Conservation (phyloP, 2,888 invertebrate species). For the Acholoe squamosa region DNA sequence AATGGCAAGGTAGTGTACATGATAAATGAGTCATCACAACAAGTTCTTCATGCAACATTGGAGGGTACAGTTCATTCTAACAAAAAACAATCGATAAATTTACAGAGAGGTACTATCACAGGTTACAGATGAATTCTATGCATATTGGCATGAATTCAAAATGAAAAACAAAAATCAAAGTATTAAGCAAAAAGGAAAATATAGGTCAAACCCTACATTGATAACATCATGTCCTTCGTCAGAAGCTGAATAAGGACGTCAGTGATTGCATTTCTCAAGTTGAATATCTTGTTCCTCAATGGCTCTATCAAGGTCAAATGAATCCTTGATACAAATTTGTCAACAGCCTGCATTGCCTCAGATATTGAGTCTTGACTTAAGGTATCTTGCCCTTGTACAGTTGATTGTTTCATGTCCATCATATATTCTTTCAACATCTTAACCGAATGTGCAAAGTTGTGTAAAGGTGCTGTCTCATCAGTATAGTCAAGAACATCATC, state of each 20-base stretch:
- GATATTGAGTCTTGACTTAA: neutral
- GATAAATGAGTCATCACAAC: no score
- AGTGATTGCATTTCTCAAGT: neutral
- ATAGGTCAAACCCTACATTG: neutral
- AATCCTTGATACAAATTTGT: neutral
- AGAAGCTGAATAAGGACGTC: neutral
- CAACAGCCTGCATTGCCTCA: neutral
- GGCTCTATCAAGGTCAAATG: neutral
- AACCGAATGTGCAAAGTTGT: neutral
- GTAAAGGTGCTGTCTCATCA: neutral
- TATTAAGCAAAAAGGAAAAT: no score
- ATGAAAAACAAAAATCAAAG: no score
- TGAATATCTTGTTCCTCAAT: neutral
- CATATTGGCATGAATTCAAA: no score
- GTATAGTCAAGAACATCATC: neutral
- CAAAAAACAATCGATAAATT: no score
- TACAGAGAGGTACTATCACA: no score
- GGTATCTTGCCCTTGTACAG: neutral
- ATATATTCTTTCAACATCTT: neutral
- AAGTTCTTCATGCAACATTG: no score
- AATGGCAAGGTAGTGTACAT: no score
- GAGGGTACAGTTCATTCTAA: no score
- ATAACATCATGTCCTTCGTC: neutral
- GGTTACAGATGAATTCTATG: no score
- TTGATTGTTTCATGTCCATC: neutral